These are phyloP conservation scores for Drosophila nigromelanica DNA, from an alignment of 1,140 invertebrate genomes.

Conservation along the genomic window DNA sequence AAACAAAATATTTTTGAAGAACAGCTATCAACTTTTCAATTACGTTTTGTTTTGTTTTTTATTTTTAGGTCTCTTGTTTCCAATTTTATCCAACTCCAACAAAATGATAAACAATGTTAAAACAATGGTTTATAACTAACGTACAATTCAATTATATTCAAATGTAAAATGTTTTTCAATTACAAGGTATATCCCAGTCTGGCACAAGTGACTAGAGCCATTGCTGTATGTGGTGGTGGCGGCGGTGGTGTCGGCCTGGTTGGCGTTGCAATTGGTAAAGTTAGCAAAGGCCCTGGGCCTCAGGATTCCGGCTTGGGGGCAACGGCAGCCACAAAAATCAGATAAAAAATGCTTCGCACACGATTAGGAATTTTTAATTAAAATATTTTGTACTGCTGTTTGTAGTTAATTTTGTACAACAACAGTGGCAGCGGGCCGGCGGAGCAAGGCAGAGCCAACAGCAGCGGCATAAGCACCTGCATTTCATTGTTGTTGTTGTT, in stretches of 20 bases:
- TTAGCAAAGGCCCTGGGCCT: constrained; percentile 4
- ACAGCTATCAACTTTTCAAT: too few relatives aligned
- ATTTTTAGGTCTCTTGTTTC: too few relatives aligned
- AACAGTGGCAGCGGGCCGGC: constrained; percentile 31
- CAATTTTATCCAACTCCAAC: too few relatives aligned
- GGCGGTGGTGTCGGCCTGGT: constrained; percentile 21
- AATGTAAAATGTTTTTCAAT: neutral
- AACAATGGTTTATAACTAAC: too few relatives aligned
- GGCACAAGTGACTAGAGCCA: neutral
- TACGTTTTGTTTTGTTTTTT: too few relatives aligned
- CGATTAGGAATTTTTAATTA: constrained; percentile 84
- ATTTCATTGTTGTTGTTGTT: constrained; percentile 46
- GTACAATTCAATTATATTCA: too few relatives aligned
- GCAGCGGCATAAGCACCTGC: constrained; percentile 67
- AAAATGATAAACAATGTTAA: too few relatives aligned
- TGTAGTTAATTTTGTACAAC: constrained; percentile 82
- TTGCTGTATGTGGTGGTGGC: neutral
- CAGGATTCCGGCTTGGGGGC: neutral
- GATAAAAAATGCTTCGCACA: constrained; percentile 84
- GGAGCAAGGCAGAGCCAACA: constrained; percentile 15
- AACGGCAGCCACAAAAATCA: constrained; percentile 63
- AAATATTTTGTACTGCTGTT: constrained; percentile 84
- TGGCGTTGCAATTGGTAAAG: constrained; percentile 25
- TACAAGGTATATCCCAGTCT: constrained; percentile 1
- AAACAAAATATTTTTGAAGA: too few relatives aligned